These are phyloP conservation scores for Priocnemis perturbator DNA, from an alignment of 2,888 invertebrate genomes.

Conservation along the genomic window DNA sequence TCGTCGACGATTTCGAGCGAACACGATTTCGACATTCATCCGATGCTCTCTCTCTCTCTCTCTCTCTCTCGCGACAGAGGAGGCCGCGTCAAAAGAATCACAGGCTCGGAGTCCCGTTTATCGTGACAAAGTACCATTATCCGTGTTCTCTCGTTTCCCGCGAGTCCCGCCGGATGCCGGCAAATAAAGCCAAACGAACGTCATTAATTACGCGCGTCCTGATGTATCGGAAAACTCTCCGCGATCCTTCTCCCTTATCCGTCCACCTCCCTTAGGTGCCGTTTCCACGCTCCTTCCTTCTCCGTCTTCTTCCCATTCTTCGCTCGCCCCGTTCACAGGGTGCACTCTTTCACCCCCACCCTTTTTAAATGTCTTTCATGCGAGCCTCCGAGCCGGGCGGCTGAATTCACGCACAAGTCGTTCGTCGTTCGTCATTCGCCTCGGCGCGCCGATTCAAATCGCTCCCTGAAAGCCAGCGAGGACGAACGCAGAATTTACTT, in stretches of 20 bases:
- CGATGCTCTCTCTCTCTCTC: too few species aligned
- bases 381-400: slow-evolving; percentile 3
- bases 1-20: too few species aligned
- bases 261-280: background rate
- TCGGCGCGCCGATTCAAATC: slow-evolving; percentile 13
- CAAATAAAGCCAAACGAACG: background rate
- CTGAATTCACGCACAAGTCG: slow-evolving; percentile 13
- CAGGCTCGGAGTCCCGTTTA: too few species aligned
- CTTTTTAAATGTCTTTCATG: slow-evolving; percentile 6
- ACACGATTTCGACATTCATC: too few species aligned
- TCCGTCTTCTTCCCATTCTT: slow-evolving; percentile 5
- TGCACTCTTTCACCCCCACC: slow-evolving; percentile 7
- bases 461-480: slow-evolving; percentile 9
- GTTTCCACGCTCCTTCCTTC: background rate
- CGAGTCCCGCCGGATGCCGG: too few species aligned
- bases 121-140: too few species aligned
- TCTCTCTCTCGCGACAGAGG: too few species aligned
- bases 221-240: slow-evolving; percentile 2
- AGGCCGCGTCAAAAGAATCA: too few species aligned
- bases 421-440: slow-evolving; percentile 9
- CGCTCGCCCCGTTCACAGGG: background rate
- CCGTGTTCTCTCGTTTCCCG: too few species aligned
- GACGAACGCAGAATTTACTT: slow-evolving; percentile 37
- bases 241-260: background rate
- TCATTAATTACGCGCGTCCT: slow-evolving; percentile 4